Conservation (phyloP, 1,140 invertebrate species). For the Thalassaphorura encarpata region DNA sequence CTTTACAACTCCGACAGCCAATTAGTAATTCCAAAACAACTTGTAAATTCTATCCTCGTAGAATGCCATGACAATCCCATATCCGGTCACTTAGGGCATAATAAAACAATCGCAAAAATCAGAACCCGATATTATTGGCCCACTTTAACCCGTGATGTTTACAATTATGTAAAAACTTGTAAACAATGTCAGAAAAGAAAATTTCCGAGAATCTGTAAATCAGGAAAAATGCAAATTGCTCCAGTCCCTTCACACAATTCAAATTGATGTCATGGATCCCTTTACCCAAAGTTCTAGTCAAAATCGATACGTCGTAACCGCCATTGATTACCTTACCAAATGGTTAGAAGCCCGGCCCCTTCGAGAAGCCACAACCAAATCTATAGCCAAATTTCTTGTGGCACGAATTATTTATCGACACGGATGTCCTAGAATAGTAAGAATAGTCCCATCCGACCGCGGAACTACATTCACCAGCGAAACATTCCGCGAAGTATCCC, state of each 20-base stretch:
- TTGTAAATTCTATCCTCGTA: background rate
- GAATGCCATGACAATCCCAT: background rate
- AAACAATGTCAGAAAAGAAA: background rate
- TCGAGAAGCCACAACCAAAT: background rate
- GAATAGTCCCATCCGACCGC: background rate
- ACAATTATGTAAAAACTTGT: background rate
- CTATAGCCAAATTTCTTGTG: slow-evolving; percentile 1
- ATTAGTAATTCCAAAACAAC: background rate
- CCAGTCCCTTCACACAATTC: background rate
- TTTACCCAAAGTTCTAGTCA: background rate
- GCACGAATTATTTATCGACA: background rate
- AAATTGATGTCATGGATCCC: background rate
- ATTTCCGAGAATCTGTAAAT: background rate
- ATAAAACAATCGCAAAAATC: background rate
- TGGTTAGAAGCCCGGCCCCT: background rate
- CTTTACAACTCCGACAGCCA: no score
- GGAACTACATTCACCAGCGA: background rate
- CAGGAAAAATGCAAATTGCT: no score
- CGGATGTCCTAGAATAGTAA: background rate
- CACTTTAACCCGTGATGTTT: background rate
- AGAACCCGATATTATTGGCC: background rate
- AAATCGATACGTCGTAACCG: background rate
- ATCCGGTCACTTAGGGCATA: background rate
- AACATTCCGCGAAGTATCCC: background rate
- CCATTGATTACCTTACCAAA: background rate